These are phyloP conservation scores for Grapholita molesta DNA, from an alignment of 1,140 invertebrate species.

Conservation along the genomic window DNA sequence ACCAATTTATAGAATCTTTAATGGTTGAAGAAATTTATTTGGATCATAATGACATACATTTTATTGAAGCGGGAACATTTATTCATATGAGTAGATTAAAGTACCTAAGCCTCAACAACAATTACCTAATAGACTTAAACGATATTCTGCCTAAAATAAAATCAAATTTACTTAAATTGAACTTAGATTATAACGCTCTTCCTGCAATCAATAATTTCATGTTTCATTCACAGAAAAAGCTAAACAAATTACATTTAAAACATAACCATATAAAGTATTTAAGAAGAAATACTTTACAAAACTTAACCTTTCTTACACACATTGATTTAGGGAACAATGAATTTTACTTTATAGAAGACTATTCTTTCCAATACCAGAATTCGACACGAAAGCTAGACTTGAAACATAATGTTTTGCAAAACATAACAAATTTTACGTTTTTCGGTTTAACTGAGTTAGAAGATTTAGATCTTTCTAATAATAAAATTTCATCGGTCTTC, in stretches of 20 bases:
- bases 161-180: conserved; percentile 54
- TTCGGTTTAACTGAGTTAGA: conserved; percentile 84
- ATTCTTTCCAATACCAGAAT: conserved; percentile 60
- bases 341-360: conserved; percentile 65
- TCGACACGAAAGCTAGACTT: conserved; percentile 62
- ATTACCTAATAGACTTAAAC: conserved; percentile 56
- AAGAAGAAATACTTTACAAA: conserved; percentile 56
- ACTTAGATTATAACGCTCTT: conserved; percentile 56
- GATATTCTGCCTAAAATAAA: conserved; percentile 57
- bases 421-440: conserved; percentile 78
- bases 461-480: conserved; percentile 82
- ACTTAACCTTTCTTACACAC: conserved; percentile 53
- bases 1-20: conserved; percentile 50
- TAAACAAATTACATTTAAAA: conserved; percentile 56
- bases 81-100: conserved; percentile 51
- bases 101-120: conserved; percentile 58
- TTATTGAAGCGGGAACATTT: conserved; percentile 61
- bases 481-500: conserved; percentile 81
- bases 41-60: conserved; percentile 63
- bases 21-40: conserved; percentile 62
- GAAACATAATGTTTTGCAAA: conserved; percentile 69
- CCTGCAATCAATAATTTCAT: conserved; percentile 50
- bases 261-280: conserved; percentile 63
- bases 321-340: conserved; percentile 60
- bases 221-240: conserved; percentile 50